These are phyloP conservation scores for Acanthis flammea DNA, from an alignment of 2,797 vertebrate genomes.

Conservation along the genomic window DNA sequence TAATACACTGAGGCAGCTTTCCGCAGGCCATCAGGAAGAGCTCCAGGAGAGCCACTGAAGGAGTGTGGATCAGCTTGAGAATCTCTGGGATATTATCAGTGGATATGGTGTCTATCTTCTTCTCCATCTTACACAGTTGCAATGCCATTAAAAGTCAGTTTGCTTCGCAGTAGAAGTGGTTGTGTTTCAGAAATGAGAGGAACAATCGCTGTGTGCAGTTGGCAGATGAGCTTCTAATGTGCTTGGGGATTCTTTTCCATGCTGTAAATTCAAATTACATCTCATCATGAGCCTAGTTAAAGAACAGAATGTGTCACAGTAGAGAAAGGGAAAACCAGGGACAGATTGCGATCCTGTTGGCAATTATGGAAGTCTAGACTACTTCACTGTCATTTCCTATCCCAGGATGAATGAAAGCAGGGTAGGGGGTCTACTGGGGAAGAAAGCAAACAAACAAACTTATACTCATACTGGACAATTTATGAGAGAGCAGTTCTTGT, in stretches of 20 bases:
- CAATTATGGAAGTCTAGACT: neutral
- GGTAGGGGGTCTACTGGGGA: neutral
- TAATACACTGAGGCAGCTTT: neutral
- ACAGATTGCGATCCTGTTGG: conserved; percentile 19
- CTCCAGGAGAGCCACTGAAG: neutral
- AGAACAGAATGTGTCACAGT: conserved; percentile 38
- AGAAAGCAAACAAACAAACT: neutral
- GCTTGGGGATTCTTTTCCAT: conserved; percentile 31
- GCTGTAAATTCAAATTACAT: conserved; percentile 61
- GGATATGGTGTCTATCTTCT: neutral
- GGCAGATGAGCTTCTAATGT: conserved; percentile 54
- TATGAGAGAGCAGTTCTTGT: neutral
- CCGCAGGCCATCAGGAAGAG: neutral
- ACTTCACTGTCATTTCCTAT: neutral
- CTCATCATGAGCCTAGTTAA: conserved; percentile 57
- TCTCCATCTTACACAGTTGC: neutral
- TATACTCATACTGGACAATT: neutral
- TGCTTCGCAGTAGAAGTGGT: conserved; percentile 8
- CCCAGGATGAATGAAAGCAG: neutral
- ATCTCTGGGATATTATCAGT: neutral
- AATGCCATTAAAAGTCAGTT: conserved; percentile 15
- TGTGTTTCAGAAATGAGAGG: conserved; percentile 39
- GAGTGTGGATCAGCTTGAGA: neutral
- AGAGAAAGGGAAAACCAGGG: neutral
- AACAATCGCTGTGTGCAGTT: neutral